These are phyloP conservation scores for Centropristis striata DNA, from an alignment of 2,113 vertebrate genomes.

Conservation along the genomic window DNA sequence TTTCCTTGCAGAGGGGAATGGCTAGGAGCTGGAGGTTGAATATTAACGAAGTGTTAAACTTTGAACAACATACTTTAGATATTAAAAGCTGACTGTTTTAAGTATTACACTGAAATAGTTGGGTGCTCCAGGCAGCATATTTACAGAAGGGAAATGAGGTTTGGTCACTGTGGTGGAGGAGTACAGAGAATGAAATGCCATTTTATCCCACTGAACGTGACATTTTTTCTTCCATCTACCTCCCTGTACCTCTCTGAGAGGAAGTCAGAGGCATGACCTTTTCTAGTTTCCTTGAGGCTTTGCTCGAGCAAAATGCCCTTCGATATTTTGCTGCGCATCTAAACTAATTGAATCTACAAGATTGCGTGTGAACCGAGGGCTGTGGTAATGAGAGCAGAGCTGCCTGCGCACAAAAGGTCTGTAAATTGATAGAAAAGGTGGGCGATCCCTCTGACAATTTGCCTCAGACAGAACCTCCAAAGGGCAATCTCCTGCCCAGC, in stretches of 20 bases:
- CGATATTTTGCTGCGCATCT: slow-evolving; percentile 73
- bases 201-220: slow-evolving; percentile 68
- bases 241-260: slow-evolving; percentile 58
- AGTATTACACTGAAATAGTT: slow-evolving; percentile 53
- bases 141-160: slow-evolving; percentile 58
- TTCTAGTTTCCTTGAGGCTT: slow-evolving; percentile 78
- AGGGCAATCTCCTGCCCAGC: slow-evolving; percentile 71
- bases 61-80: slow-evolving; percentile 53
- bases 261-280: slow-evolving; percentile 81
- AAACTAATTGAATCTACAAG: slow-evolving; percentile 85
- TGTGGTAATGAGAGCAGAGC: slow-evolving; percentile 79
- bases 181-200: slow-evolving; percentile 70
- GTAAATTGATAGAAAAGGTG: slow-evolving; percentile 79
- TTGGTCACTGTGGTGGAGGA: slow-evolving; percentile 48
- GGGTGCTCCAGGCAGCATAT: slow-evolving; percentile 56
- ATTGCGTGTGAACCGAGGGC: slow-evolving; percentile 73
- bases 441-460: slow-evolving; percentile 70
- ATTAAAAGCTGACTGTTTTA: slow-evolving; percentile 49
- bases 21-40: slow-evolving; percentile 34
- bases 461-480: slow-evolving; percentile 68
- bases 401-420: slow-evolving; percentile 78
- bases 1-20: slow-evolving; percentile 22
- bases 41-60: slow-evolving; percentile 64
- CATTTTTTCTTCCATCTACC: slow-evolving; percentile 59
- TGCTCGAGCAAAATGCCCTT: slow-evolving; percentile 77